Evolutionary conservation across 1,140 invertebrate genomes (phyloP), one percentile per base, ranked within the genome.

Genomic region (Neotoxoptera formosana): DNA sequence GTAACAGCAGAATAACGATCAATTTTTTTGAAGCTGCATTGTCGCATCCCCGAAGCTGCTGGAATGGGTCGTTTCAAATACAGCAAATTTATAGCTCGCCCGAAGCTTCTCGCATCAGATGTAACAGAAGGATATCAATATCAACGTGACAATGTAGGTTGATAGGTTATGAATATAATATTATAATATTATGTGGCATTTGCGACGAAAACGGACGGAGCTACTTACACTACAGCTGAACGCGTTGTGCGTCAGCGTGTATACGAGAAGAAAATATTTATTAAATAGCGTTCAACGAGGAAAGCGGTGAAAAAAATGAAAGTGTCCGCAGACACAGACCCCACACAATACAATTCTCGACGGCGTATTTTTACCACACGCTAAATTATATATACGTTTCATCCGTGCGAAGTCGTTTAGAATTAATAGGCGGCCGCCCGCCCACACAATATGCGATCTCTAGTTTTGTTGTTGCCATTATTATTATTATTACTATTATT

Each of bases 251-350:
- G 51, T 0, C 20, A 53, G 25, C 30, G 84, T 36, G 41, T n/a
- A n/a, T n/a, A 20, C 41, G 14, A 56, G 20, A 89, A 89, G 34
- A 56, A 89, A 89, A 56, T 36, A n/a, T n/a, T n/a, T n/a, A n/a
- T n/a, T n/a, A 41, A 89, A 89, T 4, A n/a, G 23, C n/a, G 23
- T 89, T 53, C 9, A 9, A 89, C 23, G 23, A 56, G 51, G 51
- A 89, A 89, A 89, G 88, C 34, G 48, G 21, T 36, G 48, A 53
- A 34, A 56, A 89, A 89, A 89, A 89, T 56, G 88, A 89, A 89
- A 89, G 88, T 56, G 51, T 56, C 25, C 23, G 51, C 9, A 6
- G 81, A 45, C 84, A 45, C 60, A 30, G 83, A 86, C 83, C 23
- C 9, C 83, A 9, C 48, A 23, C 34, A 36, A 53, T 87, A 87